Conservation (phyloP, 2,797 vertebrate species). For the Glossophaga mutica region DNA sequence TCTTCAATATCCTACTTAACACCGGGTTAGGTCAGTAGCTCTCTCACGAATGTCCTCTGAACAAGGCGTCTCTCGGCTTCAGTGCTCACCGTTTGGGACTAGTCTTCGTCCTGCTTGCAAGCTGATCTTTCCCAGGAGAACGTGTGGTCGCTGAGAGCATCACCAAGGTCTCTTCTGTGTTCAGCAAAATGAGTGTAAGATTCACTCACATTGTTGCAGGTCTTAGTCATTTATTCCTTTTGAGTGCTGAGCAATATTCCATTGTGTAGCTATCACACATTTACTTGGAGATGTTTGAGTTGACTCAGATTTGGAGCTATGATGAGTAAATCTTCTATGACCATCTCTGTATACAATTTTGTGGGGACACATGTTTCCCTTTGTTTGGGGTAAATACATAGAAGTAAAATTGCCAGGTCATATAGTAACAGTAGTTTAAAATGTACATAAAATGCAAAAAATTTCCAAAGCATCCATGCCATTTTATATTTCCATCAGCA, state of each 20-base stretch:
- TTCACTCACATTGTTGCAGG: background rate
- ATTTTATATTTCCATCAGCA: background rate
- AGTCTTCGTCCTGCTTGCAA: background rate
- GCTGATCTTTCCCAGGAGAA: background rate
- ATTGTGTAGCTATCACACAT: background rate
- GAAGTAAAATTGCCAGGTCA: background rate
- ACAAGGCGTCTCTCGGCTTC: background rate
- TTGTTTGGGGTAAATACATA: background rate
- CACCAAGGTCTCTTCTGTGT: background rate
- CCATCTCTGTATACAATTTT: background rate
- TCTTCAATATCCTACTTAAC: background rate
- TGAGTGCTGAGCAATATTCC: background rate
- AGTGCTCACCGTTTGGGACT: background rate
- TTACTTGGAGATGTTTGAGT: background rate
- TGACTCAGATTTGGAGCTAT: background rate
- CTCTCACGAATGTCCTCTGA: background rate
- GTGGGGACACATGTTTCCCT: background rate
- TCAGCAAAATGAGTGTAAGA: background rate
- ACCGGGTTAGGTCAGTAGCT: background rate
- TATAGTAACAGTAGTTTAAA: background rate
- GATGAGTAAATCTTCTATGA: background rate
- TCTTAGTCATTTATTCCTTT: background rate
- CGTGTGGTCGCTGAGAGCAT: background rate
- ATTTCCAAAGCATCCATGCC: background rate
- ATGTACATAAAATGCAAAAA: background rate